Evolutionary conservation across 2,797 vertebrate species (phyloP).

Genomic region (Melanotaenia trifasciata): DNA sequence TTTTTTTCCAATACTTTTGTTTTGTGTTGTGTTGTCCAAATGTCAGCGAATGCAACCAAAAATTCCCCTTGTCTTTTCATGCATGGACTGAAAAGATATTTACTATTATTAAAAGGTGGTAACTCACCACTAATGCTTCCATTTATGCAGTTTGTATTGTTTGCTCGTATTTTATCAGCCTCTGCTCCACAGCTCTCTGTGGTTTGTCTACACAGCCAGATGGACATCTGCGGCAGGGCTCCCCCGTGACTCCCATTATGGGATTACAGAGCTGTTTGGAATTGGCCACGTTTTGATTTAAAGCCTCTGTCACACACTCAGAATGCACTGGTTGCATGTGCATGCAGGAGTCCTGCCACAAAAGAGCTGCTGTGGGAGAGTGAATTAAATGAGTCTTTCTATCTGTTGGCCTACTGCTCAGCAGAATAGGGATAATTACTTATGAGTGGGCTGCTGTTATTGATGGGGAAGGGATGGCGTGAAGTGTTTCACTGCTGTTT

Average conservation of each 20-base stretch:
- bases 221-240: constrained; percentile 59
- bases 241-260: constrained; percentile 59
- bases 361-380: constrained; percentile 74
- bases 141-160: constrained; percentile 2
- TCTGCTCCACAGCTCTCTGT: constrained; percentile 22
- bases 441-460: constrained; percentile 50
- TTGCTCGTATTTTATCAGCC: constrained; percentile 29
- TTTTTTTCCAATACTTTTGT: neutral
- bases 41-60: neutral
- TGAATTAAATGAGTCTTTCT: constrained; percentile 52
- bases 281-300: constrained; percentile 71
- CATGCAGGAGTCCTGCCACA: constrained; percentile 44
- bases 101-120: neutral
- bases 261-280: constrained; percentile 61
- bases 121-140: neutral
- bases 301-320: constrained; percentile 62
- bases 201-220: constrained; percentile 34
- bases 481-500: constrained; percentile 32
- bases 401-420: constrained; percentile 53
- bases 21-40: neutral
- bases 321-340: constrained; percentile 62
- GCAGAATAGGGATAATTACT: constrained; percentile 61
- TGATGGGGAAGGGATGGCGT: constrained; percentile 37
- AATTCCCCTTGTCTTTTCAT: neutral
- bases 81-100: neutral